A percentile compares a stretch with the other conserved stretches of the same genome.
phyloP scores from a whole-genome alignment of 2,888 invertebrate genomes.

The Ypsolopha sequella region DNA sequence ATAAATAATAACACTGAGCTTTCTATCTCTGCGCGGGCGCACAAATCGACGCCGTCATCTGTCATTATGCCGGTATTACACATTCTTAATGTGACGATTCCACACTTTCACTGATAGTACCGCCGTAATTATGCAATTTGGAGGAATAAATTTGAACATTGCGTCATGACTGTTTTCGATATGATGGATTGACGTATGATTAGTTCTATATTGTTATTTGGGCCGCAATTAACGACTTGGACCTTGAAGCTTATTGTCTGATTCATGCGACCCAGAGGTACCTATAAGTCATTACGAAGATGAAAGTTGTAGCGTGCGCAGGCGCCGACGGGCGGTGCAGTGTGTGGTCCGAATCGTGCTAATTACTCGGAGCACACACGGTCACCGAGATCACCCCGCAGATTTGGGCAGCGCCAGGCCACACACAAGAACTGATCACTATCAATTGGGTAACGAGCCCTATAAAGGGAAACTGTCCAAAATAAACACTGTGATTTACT shows the following conservation, averaged over 20 bases:
- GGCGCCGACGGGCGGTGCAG: constrained; percentile 9
- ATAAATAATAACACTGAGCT: constrained; percentile 48
- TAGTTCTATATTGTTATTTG: not conserved
- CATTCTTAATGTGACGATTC: constrained; percentile 45
- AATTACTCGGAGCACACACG: constrained; percentile 38
- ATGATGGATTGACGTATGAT: not conserved
- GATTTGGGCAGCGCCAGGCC: constrained; percentile 32
- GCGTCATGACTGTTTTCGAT: not conserved
- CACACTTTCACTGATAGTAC: constrained; percentile 59
- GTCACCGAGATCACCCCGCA: constrained; percentile 42
- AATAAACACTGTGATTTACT: constrained; percentile 45
- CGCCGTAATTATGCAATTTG: constrained; percentile 54
- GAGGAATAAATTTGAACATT: constrained; percentile 16
- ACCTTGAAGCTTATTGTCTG: not conserved
- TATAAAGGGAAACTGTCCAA: constrained; percentile 55
- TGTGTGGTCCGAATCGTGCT: constrained; percentile 45
- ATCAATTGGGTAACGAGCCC: constrained; percentile 46
- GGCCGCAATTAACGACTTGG: not conserved
- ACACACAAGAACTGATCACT: constrained; percentile 31
- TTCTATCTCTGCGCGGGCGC: constrained; percentile 34
- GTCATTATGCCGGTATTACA: constrained; percentile 49
- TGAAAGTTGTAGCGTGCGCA: not conserved
- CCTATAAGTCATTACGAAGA: too few species aligned
- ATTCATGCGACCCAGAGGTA: not conserved
- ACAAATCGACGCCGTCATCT: constrained; percentile 22